A percentile compares a stretch with the other conserved stretches of the same genome.
These are phyloP conservation scores for Melanaphis sacchari DNA, from an alignment of 1,140 invertebrate species.

Conservation along the genomic window DNA sequence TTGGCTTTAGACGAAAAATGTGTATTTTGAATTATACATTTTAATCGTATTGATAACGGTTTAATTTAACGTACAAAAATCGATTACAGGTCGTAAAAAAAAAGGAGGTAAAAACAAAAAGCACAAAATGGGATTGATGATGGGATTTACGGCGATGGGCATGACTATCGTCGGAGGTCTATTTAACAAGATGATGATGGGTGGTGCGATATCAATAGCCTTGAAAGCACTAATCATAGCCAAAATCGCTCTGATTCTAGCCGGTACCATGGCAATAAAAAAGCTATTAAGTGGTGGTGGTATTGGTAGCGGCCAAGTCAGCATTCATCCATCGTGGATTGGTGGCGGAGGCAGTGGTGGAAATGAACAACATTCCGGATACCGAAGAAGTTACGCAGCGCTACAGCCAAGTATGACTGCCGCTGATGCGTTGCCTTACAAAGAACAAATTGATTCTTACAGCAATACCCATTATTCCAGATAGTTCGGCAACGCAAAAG, in stretches of 20 bases:
- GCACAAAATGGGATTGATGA: conserved; percentile 33
- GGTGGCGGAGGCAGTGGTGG: not conserved
- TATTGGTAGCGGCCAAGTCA: not conserved
- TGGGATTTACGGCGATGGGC: not conserved
- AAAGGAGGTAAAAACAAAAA: not conserved
- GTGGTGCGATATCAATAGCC: not conserved
- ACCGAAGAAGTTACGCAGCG: not conserved
- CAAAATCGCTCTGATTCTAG: not conserved
- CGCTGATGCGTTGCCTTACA: not conserved
- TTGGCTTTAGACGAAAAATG: not conserved
- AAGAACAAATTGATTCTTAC: not conserved
- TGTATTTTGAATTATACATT: not conserved
- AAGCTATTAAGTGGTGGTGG: conserved; percentile 1
- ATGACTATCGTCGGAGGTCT: not conserved
- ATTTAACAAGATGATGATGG: not conserved
- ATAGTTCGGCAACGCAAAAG: too few relatives aligned
- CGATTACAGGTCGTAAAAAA: conserved; percentile 29
- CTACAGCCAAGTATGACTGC: not conserved
- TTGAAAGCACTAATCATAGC: not conserved
- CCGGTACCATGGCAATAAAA: not conserved
- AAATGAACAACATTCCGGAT: not conserved
- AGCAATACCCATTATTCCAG: not conserved
- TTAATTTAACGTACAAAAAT: not conserved
- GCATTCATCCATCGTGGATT: not conserved
- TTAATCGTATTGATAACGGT: not conserved